A percentile compares a stretch with the other conserved stretches of the same genome.
These are phyloP conservation scores for Catostomus latipinnis DNA, from an alignment of 2,797 vertebrate species.

Conservation along the genomic window DNA sequence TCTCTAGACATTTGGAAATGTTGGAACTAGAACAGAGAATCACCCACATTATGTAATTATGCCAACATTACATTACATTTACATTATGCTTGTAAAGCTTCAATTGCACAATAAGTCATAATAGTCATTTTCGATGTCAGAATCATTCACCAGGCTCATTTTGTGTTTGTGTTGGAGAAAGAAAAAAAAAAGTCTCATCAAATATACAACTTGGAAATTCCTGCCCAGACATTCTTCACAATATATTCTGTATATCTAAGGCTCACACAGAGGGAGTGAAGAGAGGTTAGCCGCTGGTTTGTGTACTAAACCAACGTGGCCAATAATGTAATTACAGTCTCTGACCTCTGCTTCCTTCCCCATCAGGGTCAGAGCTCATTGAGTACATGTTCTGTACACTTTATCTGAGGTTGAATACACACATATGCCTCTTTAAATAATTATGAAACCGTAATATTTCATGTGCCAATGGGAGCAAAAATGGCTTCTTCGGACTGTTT, in stretches of 20 bases:
- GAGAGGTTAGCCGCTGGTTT: no score
- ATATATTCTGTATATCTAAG: constrained; percentile 2
- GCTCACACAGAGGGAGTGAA: background rate
- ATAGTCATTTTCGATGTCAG: background rate
- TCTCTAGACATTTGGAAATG: background rate
- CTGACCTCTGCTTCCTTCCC: background rate
- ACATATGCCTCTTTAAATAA: background rate
- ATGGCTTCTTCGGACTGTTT: background rate
- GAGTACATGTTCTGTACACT: background rate
- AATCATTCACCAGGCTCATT: background rate
- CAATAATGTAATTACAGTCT: background rate
- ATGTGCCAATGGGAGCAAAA: background rate
- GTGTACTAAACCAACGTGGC: background rate
- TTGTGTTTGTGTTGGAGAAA: background rate
- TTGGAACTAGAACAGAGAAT: constrained; percentile 9
- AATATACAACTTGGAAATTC: background rate
- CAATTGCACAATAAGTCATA: constrained; percentile 16
- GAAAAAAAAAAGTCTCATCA: background rate
- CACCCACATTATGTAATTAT: constrained; percentile 2
- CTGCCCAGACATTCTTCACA: background rate
- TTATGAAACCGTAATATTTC: background rate
- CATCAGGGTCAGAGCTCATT: background rate
- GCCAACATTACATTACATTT: background rate
- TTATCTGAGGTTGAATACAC: background rate
- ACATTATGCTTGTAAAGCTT: background rate